Percentiles rank a stretch among this genome's conserved stretches.
Evolutionary conservation across 2,888 invertebrate species (phyloP).

Genomic region (Brachypalpus laphriformis): DNA sequence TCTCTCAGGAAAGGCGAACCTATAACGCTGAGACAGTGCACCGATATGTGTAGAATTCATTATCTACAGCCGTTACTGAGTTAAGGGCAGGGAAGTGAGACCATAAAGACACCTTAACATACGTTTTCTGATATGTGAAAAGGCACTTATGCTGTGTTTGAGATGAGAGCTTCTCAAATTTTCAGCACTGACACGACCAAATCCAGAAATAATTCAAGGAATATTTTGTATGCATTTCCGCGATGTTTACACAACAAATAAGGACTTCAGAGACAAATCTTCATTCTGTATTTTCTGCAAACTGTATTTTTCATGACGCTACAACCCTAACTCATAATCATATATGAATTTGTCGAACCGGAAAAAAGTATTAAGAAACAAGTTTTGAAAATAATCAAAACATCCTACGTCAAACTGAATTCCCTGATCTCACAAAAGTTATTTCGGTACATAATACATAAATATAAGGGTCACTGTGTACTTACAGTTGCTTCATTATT

Average conservation of each 20-base stretch:
- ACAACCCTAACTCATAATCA: conserved; percentile 2
- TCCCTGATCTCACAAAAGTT: conserved; percentile 16
- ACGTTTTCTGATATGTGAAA: too few relatives aligned
- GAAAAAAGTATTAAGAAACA: neutral
- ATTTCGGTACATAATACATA: neutral
- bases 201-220: conserved; percentile 15
- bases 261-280: conserved; percentile 17
- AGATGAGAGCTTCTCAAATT: too few relatives aligned
- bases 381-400: conserved; percentile 16
- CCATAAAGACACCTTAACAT: too few relatives aligned
- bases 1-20: too few relatives aligned
- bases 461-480: neutral
- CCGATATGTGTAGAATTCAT: too few relatives aligned
- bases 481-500: neutral
- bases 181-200: neutral
- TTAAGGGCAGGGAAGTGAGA: too few relatives aligned
- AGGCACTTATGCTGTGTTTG: too few relatives aligned
- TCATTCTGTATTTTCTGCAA: conserved; percentile 27
- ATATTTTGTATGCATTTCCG: conserved; percentile 36
- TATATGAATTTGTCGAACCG: too few relatives aligned
- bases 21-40: too few relatives aligned
- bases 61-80: too few relatives aligned
- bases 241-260: conserved; percentile 24
- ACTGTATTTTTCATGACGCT: conserved; percentile 10
- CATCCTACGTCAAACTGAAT: conserved; percentile 22